Evolutionary conservation across 2,113 vertebrate genomes (phyloP).

Genomic region (Bufo gargarizans): DNA sequence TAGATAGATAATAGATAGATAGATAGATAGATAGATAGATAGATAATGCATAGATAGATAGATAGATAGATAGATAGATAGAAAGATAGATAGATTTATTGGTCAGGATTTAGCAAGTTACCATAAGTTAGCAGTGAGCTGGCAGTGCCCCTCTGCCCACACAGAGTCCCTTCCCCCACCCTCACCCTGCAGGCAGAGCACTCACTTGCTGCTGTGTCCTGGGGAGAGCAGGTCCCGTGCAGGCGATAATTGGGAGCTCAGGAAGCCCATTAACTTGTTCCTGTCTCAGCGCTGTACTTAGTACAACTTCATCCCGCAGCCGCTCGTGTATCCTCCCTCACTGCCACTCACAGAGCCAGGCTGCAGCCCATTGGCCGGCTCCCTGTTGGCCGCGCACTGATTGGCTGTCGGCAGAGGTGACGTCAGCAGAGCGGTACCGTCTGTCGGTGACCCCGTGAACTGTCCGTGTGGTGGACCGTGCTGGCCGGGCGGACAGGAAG

Average conservation of each 20-base stretch:
- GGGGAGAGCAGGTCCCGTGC: conserved; percentile 60
- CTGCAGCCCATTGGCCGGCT: conserved; percentile 64
- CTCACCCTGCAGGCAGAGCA: background rate
- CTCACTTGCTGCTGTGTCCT: conserved; percentile 35
- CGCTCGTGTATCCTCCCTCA: conserved; percentile 59
- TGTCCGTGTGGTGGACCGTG: fast-evolving
- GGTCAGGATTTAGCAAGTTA: no score
- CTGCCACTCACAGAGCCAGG: conserved; percentile 65
- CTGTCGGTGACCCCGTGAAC: conserved; percentile 5
- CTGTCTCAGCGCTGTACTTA: conserved; percentile 64
- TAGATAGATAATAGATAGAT: no score
- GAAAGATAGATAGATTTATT: no score
- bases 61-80: no score
- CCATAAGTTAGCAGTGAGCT: no score
- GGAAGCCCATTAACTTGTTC: conserved; percentile 73
- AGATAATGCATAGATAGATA: no score
- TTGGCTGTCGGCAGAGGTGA: conserved; percentile 61
- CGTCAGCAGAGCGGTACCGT: background rate
- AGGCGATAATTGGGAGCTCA: conserved; percentile 67
- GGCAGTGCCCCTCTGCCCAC: no score
- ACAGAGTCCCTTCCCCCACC: background rate
- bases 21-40: no score
- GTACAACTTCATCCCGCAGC: conserved; percentile 72
- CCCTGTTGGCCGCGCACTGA: conserved; percentile 27
- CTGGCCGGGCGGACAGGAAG: background rate